Evolutionary conservation across 2,113 vertebrate genomes (phyloP).

Genomic region (Calidris pygmaea): DNA sequence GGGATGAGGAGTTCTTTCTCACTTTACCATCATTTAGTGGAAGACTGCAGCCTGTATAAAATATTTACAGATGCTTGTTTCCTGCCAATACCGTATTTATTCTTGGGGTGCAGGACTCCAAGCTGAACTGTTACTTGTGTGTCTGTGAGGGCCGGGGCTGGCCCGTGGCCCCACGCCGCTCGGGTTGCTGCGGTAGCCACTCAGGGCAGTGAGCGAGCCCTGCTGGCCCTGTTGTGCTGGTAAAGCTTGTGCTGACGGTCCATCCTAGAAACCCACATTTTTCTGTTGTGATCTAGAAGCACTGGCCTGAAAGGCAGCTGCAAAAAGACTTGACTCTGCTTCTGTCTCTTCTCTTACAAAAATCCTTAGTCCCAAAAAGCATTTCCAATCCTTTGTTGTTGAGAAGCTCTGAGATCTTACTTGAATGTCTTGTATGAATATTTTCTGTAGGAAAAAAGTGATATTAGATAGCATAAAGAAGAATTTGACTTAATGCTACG

Average conservation of each 20-base stretch:
- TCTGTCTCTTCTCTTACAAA: not conserved
- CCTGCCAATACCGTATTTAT: not conserved
- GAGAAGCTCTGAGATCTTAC: not conserved
- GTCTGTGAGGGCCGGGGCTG: not conserved
- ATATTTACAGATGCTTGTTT: rapidly evolving
- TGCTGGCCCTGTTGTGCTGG: rapidly evolving
- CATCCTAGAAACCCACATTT: not conserved
- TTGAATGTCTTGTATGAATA: not conserved
- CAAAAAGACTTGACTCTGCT: not conserved
- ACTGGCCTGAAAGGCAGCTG: not conserved
- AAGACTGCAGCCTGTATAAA: not conserved
- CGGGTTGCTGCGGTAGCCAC: rapidly evolving
- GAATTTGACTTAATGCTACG: not conserved
- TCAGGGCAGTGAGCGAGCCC: rapidly evolving
- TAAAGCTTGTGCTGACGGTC: not conserved
- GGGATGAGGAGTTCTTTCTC: rapidly evolving
- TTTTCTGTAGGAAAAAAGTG: not conserved
- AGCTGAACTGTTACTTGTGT: rapidly evolving
- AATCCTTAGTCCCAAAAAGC: not conserved
- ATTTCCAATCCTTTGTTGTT: not conserved
- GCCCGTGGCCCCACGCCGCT: rapidly evolving
- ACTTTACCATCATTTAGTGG: not conserved
- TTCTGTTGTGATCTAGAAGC: not conserved
- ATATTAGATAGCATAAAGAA: not conserved
- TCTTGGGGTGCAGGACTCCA: not conserved